phyloP scores from a whole-genome alignment of 2,797 vertebrate genomes.

The Tenualosa thibaudeaui region DNA sequence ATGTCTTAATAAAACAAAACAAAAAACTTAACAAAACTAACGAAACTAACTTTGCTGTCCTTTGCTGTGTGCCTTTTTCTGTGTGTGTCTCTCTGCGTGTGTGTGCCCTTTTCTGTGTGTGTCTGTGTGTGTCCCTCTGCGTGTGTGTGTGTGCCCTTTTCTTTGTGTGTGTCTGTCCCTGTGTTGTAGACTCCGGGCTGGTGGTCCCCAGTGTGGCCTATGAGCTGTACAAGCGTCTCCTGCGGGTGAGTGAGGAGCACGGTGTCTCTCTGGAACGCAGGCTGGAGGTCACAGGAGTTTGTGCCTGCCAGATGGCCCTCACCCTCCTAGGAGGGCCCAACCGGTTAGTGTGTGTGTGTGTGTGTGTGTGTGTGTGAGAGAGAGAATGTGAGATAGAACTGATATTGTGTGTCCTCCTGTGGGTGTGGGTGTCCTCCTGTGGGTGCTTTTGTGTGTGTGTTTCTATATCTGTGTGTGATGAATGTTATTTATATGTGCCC shows the following conservation, averaged over 20 bases:
- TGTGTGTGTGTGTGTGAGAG: neutral
- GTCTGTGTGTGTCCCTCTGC: too few relatives aligned
- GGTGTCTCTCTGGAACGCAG: constrained; percentile 91
- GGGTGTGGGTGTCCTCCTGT: neutral
- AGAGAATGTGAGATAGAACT: neutral
- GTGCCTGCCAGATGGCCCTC: constrained; percentile 96
- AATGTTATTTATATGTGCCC: too few relatives aligned
- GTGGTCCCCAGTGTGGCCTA: constrained; percentile 93
- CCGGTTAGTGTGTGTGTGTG: constrained; percentile 74
- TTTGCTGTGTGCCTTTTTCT: too few relatives aligned
- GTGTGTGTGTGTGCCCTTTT: too few relatives aligned
- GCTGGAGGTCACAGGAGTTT: constrained; percentile 95
- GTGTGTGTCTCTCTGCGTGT: too few relatives aligned
- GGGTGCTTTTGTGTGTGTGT: neutral
- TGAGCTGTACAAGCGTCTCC: constrained; percentile 89
- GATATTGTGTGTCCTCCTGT: neutral
- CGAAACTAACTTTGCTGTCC: too few relatives aligned
- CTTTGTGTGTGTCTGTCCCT: too few relatives aligned
- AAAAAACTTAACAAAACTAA: too few relatives aligned
- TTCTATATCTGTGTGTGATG: constrained; percentile 9
- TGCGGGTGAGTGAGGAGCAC: constrained; percentile 86
- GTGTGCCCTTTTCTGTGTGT: too few relatives aligned
- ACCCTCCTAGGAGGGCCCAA: constrained; percentile 95
- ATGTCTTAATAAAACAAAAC: too few relatives aligned
- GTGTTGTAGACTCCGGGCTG: constrained; percentile 79